Evolutionary conservation across 23 tunicate genomes (phyloP), one percentile per base, ranked within the genome.

Genomic region (Ascidia mentula): DNA sequence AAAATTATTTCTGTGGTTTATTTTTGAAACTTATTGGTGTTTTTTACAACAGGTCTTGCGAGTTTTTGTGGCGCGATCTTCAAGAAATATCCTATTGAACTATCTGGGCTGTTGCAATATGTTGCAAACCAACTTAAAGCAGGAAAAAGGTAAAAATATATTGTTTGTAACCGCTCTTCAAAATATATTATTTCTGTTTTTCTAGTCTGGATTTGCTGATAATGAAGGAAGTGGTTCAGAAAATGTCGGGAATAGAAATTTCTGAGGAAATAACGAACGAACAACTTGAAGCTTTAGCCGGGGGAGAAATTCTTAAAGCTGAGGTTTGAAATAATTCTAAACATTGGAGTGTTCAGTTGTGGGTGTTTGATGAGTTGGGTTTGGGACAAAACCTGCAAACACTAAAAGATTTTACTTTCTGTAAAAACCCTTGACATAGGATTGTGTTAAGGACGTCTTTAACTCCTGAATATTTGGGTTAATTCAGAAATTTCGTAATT

Each of bases 171-270:
- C 22, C 22, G 22, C 65, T 5, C 4, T 9, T 53, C 2, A 53
- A 53, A 53, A 26, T 1, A 5, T 53, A 5, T 53, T 6, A 26
- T 9, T 53, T 15, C 15, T 42, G 53, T 42, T 74, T 79, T 69
- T 45, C 4, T 78, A 87, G 96, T 72, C 79, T 91, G 28, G 99
- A 95, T 79, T 74, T 95, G 22, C 79, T 95, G 84, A 90, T 95
- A n/a, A 60, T 95, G 86, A 95, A 95, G 38, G 99, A 95, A 53
- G 99, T 95, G 18, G 96, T 95, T 33, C 99, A 95, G 86, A 90
- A 90, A 72, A 95, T 95, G 99, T 95, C 99, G 13, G 99, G 99
- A 9, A 87, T 95, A 40, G 99, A 95, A 79, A 86, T 90, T 40
- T 89, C 95, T 20, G 99, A 89, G 42, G 99, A 95, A 74, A 93